Conservation (phyloP, 2,113 vertebrate species). For the Otus sunia region DNA sequence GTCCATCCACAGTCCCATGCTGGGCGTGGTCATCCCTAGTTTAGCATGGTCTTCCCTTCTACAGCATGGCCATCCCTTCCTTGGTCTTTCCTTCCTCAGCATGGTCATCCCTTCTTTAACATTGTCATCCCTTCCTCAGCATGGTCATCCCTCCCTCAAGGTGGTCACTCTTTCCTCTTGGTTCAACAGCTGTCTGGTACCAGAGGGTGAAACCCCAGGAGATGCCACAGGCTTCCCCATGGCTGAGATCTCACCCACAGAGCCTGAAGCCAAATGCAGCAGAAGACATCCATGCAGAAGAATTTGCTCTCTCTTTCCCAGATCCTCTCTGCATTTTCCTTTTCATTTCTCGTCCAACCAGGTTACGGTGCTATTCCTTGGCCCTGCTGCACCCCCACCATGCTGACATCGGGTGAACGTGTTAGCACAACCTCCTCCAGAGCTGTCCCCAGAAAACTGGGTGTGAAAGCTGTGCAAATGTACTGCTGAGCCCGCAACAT, state of each 20-base stretch:
- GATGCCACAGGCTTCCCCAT: neutral
- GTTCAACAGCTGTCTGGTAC: neutral
- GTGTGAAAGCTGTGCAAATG: neutral
- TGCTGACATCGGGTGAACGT: neutral
- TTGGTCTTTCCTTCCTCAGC: neutral
- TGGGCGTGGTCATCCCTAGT: neutral
- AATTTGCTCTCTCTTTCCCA: neutral
- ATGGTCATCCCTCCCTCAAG: neutral
- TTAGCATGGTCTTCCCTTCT: neutral
- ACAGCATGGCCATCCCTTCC: neutral
- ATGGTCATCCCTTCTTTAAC: neutral
- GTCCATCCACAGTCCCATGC: neutral
- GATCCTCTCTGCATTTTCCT: neutral
- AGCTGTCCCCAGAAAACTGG: neutral
- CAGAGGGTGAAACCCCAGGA: neutral
- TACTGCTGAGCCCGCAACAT: neutral
- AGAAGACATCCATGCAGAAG: neutral
- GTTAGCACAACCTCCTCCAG: neutral
- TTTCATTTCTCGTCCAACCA: neutral
- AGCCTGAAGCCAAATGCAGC: neutral
- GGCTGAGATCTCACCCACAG: neutral
- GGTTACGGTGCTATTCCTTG: neutral
- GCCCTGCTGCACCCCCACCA: accelerated
- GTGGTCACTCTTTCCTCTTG: neutral
- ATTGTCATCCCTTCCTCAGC: neutral